phyloP scores from a whole-genome alignment of 2,113 vertebrate genomes.

The Thalassoma bifasciatum region DNA sequence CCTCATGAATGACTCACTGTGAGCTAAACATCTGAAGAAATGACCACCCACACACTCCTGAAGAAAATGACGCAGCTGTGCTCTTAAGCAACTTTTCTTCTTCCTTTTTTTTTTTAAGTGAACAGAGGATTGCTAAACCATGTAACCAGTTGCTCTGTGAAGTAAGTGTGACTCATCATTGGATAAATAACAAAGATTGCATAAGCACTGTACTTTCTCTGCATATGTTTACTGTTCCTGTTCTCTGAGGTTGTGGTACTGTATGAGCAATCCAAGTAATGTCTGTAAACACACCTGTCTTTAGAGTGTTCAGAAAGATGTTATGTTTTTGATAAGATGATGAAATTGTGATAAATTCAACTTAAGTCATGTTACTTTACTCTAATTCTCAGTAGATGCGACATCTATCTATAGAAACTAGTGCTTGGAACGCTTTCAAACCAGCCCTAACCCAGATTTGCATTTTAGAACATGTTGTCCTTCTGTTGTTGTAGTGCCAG shows the following conservation, averaged over 20 bases:
- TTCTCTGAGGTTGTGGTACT: conserved; percentile 22
- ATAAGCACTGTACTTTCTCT: conserved; percentile 54
- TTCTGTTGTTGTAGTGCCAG: not conserved
- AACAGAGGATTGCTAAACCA: conserved; percentile 14
- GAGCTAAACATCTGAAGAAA: conserved; percentile 49
- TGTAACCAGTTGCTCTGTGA: conserved; percentile 39
- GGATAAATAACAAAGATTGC: conserved; percentile 59
- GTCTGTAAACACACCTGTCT: not conserved
- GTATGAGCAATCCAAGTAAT: not conserved
- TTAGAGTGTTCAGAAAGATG: not conserved
- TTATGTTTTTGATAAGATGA: not conserved
- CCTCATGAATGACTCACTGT: conserved; percentile 49
- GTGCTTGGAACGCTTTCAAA: not conserved
- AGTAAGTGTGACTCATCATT: conserved; percentile 67
- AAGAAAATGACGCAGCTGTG: conserved; percentile 55
- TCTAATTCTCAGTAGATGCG: not conserved
- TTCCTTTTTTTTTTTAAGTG: not conserved
- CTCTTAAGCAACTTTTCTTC: conserved; percentile 44
- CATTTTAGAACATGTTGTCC: not conserved
- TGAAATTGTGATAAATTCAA: not conserved
- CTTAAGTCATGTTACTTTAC: not conserved
- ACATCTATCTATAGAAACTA: not conserved
- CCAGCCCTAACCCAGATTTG: not conserved
- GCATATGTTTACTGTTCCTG: conserved; percentile 29
- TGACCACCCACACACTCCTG: conserved; percentile 51